These are phyloP conservation scores for Drosophila azteca DNA, from an alignment of 1,140 invertebrate species.

Conservation along the genomic window DNA sequence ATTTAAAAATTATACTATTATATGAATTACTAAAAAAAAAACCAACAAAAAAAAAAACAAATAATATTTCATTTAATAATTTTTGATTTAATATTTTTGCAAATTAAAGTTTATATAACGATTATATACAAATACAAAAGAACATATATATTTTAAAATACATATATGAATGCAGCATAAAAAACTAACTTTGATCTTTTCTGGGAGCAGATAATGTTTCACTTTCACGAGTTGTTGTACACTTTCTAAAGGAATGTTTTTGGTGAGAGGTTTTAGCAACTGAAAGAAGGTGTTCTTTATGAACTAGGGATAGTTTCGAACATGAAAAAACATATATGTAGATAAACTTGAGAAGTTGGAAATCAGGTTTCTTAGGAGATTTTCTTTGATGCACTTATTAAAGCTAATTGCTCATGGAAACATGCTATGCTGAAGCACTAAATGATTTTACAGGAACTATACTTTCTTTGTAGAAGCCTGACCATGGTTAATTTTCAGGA, in stretches of 20 bases:
- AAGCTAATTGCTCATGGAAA: too few relatives aligned
- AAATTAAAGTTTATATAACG: slow-evolving; percentile 72
- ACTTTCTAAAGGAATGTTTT: slow-evolving; percentile 20
- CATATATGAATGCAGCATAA: slow-evolving; percentile 49
- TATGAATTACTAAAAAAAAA: slow-evolving; percentile 19
- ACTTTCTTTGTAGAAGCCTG: too few relatives aligned
- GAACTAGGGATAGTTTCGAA: neutral
- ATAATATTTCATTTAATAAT: slow-evolving; percentile 21
- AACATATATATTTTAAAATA: slow-evolving; percentile 40
- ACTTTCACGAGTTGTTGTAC: slow-evolving; percentile 48
- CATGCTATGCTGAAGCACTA: too few relatives aligned
- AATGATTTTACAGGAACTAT: too few relatives aligned
- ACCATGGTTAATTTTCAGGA: too few relatives aligned
- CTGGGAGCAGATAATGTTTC: slow-evolving; percentile 36
- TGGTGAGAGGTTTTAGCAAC: neutral
- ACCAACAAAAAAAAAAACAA: slow-evolving; percentile 22
- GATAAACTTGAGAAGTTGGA: too few relatives aligned
- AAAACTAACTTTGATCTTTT: slow-evolving; percentile 25
- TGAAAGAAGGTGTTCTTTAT: neutral
- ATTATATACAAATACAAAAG: slow-evolving; percentile 45
- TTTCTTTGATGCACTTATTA: too few relatives aligned
- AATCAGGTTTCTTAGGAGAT: too few relatives aligned
- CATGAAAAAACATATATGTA: too few relatives aligned
- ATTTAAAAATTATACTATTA: slow-evolving; percentile 29
- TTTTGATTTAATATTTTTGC: slow-evolving; percentile 65